phyloP scores from a whole-genome alignment of 2,113 vertebrate species.

The Osmerus eperlanus region DNA sequence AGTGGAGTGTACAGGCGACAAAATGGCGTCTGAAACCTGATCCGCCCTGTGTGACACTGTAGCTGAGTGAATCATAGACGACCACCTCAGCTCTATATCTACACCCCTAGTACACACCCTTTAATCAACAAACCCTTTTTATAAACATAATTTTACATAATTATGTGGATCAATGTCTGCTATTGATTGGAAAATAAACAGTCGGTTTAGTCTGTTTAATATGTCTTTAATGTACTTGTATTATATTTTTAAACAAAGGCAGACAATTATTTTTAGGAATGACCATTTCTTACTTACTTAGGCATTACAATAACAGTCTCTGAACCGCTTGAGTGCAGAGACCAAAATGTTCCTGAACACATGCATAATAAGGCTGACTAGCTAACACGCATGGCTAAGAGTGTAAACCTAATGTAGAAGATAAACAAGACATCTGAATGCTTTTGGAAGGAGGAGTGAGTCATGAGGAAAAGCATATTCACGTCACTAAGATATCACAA shows the following conservation, averaged over 20 bases:
- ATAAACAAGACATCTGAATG: constrained; percentile 52
- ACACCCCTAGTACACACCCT: no score
- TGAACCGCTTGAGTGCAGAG: not conserved
- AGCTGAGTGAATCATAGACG: constrained; percentile 56
- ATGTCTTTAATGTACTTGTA: no score
- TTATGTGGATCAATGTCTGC: no score
- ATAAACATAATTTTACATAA: no score
- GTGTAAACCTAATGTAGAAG: constrained; percentile 44
- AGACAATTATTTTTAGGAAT: no score
- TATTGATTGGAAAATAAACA: no score
- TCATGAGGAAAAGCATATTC: constrained; percentile 60
- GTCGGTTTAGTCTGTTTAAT: no score
- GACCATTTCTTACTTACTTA: no score
- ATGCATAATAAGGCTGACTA: constrained; percentile 15
- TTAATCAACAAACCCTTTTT: no score
- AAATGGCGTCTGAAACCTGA: constrained; percentile 70
- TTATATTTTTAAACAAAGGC: no score
- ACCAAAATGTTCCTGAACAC: not conserved
- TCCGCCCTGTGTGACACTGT: constrained; percentile 61
- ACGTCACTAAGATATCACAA: constrained; percentile 46
- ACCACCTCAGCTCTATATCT: no score
- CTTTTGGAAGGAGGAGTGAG: constrained; percentile 53
- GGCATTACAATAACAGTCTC: no score
- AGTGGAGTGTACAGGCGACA: constrained; percentile 60
- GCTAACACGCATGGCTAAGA: constrained; percentile 35